Evolutionary conservation across 1,140 invertebrate species (phyloP).

Genomic region (Hesperophylax magnus): DNA sequence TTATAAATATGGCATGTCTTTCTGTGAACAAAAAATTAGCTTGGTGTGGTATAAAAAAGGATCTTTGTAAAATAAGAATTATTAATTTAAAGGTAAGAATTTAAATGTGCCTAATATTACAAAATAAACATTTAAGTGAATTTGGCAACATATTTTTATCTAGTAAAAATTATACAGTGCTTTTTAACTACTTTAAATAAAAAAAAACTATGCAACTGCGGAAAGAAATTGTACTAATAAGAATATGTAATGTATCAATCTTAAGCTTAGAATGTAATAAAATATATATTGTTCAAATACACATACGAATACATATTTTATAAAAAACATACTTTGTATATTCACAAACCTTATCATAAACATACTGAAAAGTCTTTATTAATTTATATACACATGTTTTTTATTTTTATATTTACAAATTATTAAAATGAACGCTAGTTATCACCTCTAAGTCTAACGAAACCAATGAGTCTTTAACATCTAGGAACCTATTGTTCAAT

Average conservation of each 20-base stretch:
- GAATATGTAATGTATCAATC: constrained; percentile 11
- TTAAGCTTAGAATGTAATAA: constrained; percentile 36
- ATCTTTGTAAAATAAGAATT: no score
- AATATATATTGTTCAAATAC: constrained; percentile 27
- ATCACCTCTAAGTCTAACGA: neutral
- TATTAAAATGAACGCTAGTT: neutral
- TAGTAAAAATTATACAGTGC: no score
- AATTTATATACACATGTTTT: constrained; percentile 12
- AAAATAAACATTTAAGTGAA: neutral
- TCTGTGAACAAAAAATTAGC: no score
- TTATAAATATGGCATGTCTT: no score
- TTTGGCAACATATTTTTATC: constrained; percentile 8
- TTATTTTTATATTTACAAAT: constrained; percentile 27
- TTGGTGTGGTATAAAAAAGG: no score
- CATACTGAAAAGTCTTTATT: constrained; percentile 35
- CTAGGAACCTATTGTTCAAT: constrained; percentile 14
- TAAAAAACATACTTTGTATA: constrained; percentile 10
- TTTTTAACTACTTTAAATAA: no score
- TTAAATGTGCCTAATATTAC: no score
- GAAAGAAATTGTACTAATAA: neutral
- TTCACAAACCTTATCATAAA: constrained; percentile 35
- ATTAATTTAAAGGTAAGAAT: no score
- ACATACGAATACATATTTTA: constrained; percentile 19
- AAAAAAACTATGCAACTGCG: no score
- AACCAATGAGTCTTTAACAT: neutral